Base-by-base conservation (phyloP, 2,888 invertebrate genomes). In the Caenorhabditis sinica region DNA sequence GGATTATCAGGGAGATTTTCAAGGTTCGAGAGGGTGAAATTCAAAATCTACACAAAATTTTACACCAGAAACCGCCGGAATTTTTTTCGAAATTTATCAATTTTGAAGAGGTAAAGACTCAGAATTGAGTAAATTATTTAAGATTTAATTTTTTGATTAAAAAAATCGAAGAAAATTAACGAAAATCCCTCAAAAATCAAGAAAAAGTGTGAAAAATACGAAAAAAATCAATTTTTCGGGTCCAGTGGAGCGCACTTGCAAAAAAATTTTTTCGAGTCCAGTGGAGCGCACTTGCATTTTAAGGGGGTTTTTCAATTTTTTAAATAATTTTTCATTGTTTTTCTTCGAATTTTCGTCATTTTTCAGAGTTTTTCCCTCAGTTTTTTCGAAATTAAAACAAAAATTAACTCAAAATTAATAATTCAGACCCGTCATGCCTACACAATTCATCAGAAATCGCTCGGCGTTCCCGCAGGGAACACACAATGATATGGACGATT, bases 401-500 rank as follows among this genome's bases (percentile, higher is more conserved):
- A 0, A 20, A 25, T 2, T 17, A 65, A 65, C 45, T n/a, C 43
- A 2, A 11, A 20, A 11, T 49, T 49, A n/a, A n/a, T n/a, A n/a
- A n/a, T 79, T 58, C 71, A 69, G 71, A 4, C 13, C 25, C 28
- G 20, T 45, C 65, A 83, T 83, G 83, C 77, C 83, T 1, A 83
- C 83, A 58, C 83, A 79, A 66, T 83, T 83, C 45, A 83, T 83
- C 20, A 56, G 83, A 28, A 83, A 83, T 49, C 79, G 83, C 20
- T 80, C 79, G 43, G 83, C 83, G 13, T 80, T 83, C 36, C 79
- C 83, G 3, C 83, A 83, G 20, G 83, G 83, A 23, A 74, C 73
- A 5, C 51, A 75, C 51, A 72, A 76, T 23, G 79, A 83, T 74
- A 83, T 80, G 43, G 83, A 83, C 25, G 83, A 83, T 51, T 79